Evolutionary conservation across 2,888 invertebrate species (phyloP), one percentile per base, ranked within the genome.

Genomic region (Stratiomys singularior): DNA sequence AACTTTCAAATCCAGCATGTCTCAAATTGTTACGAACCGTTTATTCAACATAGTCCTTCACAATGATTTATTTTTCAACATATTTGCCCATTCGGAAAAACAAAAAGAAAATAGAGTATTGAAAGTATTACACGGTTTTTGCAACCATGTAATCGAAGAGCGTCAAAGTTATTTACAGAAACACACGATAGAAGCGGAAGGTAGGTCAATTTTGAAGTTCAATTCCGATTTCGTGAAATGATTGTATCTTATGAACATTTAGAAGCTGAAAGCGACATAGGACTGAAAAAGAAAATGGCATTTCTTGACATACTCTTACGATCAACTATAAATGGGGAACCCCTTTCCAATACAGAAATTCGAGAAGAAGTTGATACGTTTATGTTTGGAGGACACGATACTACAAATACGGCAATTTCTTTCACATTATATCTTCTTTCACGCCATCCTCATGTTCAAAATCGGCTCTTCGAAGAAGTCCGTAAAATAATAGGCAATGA

Each of bases 301-400:
- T 90, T 93, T 82, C 84, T 93, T 82, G 93, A 93, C 87, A 85
- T 92, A 25, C 84, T 93, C 3, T 84, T 93, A 11, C 87, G 91
- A 77, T 87, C 90, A 1, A 90, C 88, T 78, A 86, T 89, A 1
- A 89, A 90, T 77, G 91, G 90, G 0, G 82, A 87, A 77, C 88
- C 88, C 2, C 85, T 93, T 71, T 87, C 89, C 0, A 89, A 90
- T 78, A 86, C 89, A 7, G 89, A 90, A 78, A 89, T 93, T 9
- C 87, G 91, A 76, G 91, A 92, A 83, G 92, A 93, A 87, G 91
- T 93, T 0, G 91, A 93, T 80, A 93, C 93, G 0, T 92, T 93
- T 81, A 91, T 93, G 90, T 93, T 93, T 84, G 92, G 90, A 79
- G 86, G 86, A 0, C 85, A 86, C 21, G 86, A 87, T 37, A 86